Evolutionary conservation across 2,113 vertebrate genomes (phyloP).

Genomic region (Campylorhamphus procurvoides): DNA sequence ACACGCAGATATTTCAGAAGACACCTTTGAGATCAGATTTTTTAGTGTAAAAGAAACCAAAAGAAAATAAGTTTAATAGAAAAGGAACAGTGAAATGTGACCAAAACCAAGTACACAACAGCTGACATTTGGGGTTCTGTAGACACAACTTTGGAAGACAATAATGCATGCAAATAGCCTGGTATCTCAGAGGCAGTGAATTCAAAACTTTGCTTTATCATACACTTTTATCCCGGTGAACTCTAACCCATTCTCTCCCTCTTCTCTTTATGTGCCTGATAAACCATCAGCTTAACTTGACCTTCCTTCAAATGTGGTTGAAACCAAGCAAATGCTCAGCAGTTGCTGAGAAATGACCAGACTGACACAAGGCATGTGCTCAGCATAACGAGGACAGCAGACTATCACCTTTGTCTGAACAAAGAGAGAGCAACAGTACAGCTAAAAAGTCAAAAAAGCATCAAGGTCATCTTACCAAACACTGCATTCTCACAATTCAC

Average conservation of each 20-base stretch:
- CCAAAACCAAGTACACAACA: not conserved
- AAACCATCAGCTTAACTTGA: not conserved
- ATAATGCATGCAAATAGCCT: not conserved
- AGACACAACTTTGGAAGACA: not conserved
- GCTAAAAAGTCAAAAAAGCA: not conserved
- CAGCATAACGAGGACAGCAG: not conserved
- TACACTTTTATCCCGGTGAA: not conserved
- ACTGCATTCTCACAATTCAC: not conserved
- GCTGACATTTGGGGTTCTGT: not conserved
- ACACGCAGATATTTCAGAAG: not conserved
- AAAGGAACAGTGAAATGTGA: not conserved
- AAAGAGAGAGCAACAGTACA: not conserved
- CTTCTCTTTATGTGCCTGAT: not conserved
- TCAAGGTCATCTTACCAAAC: not conserved
- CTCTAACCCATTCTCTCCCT: not conserved
- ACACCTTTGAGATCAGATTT: not conserved
- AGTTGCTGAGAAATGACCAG: not conserved
- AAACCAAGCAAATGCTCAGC: not conserved
- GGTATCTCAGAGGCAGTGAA: not conserved
- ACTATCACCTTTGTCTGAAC: not conserved
- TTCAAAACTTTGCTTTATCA: not conserved
- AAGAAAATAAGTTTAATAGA: not conserved
- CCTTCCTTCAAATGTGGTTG: not conserved
- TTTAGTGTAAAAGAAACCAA: not conserved
- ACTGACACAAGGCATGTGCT: rapidly evolving